Evolutionary conservation across 2,888 invertebrate genomes (phyloP).

Genomic region (Drosophila barbarae): DNA sequence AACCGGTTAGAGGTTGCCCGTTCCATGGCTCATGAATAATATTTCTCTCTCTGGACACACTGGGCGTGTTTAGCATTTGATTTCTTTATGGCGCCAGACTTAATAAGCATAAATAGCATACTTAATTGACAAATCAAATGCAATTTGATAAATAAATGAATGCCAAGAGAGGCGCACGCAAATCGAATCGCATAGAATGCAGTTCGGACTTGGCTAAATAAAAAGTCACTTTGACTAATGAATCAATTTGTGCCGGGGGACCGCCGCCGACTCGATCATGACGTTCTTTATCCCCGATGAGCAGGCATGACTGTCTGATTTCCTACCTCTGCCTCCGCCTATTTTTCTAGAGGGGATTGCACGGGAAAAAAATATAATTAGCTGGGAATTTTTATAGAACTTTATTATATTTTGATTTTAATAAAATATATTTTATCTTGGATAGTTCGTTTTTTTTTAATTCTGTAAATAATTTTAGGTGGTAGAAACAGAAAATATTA

Average conservation of each 20-base stretch:
- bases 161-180: slow-evolving; percentile 19
- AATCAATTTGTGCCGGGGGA: slow-evolving; percentile 69
- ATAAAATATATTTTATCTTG: too few relatives aligned
- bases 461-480: background rate
- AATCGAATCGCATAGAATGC: slow-evolving; percentile 37
- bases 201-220: slow-evolving; percentile 54
- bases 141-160: slow-evolving; percentile 68
- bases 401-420: fast-evolving
- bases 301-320: slow-evolving; percentile 41
- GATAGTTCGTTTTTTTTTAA: too few relatives aligned
- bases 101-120: slow-evolving; percentile 72
- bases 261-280: slow-evolving; percentile 60
- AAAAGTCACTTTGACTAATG: slow-evolving; percentile 76
- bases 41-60: slow-evolving; percentile 26
- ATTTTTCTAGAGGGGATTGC: slow-evolving; percentile 1
- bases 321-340: background rate
- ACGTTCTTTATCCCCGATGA: slow-evolving; percentile 49
- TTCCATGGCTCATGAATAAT: slow-evolving; percentile 31
- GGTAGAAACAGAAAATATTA: background rate
- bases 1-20: slow-evolving; percentile 53
- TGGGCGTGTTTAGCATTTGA: slow-evolving; percentile 66
- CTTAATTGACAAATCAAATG: slow-evolving; percentile 75
- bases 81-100: slow-evolving; percentile 43
- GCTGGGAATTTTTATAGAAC: background rate
- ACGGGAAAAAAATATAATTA: background rate